Evolutionary conservation across 2,888 invertebrate genomes (phyloP), one percentile per base, ranked within the genome.

Genomic region (Oligia latruncula): DNA sequence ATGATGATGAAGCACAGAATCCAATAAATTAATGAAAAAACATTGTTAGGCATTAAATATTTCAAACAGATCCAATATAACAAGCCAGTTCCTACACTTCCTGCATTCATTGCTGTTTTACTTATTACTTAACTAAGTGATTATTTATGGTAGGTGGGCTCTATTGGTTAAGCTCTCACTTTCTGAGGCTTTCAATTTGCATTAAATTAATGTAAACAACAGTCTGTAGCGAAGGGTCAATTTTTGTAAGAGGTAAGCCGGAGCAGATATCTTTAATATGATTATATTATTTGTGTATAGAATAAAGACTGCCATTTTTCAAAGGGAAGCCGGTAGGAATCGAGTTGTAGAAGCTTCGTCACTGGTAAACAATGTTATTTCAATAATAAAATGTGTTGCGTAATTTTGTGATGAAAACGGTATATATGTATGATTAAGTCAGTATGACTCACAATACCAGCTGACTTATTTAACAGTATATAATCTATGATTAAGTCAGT

Each of bases 101-200:
- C 52, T 64, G 52, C 40, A 49, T 75, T 71, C 0, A 58, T 72
- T 29, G 8, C 9, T 66, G 23, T 65, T 40, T 58, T 9, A 46
- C 55, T 35, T 3, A 2, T 4, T 35, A 35, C 35, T 58, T 66
- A 71, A 23, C 75, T 66, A 1, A 60, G 43, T 82, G 5, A 86
- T 88, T 84, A 81, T 84, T 71, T 72, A 87, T 84, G 82, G 76
- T 73, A 82, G 82, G 60, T 52, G 66, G n/a, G 11, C 52, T 81
- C 64, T 43, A 76, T 81, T 78, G 2, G 79, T 55, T 71, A 74
- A 78, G 83, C 84, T 89, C 80, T 89, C 81, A 81, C 88, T 89
- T 87, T 86, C 78, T 64, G 62, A 13, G 40, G 52, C 29, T 74
- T 52, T 40, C 11, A 75, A 78, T 85, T 84, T 83, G 35, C 73